Evolutionary conservation across 2,888 invertebrate species (phyloP), one percentile per base, ranked within the genome.

Genomic region (Microplitis manilae): DNA sequence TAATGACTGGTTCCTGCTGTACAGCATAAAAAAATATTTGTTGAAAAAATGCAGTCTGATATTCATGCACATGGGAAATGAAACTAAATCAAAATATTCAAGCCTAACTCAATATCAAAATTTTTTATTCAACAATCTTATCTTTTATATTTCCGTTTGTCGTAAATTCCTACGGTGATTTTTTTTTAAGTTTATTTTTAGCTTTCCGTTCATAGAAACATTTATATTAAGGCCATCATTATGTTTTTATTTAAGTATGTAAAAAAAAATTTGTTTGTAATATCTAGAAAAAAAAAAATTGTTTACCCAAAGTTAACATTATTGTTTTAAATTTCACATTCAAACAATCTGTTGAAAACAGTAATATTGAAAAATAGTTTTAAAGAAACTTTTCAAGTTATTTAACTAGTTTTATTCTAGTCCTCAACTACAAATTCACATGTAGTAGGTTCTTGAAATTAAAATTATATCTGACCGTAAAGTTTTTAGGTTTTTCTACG

Each of bases 1-100:
- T 84, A 84, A 84, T 83, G 81, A 81, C 79, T 70, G 73, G 73
- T 75, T 71, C 64, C 68, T 60, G 64, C 50, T 74, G 74, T 64
- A 60, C 77, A 65, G 74, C 76, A 68, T n/a, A 67, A 73, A 71
- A 15, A 38, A 62, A 64, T 15, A 62, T 17, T 65, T 30, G 13
- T 65, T 65, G 30, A 65, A 38, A 65, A 65, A 65, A 65, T 30
- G 65, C 65, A 65, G 38, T 50, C 50, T 30, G 65, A 30, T 65
- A 38, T 4, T 65, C 13, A 65, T 65, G 9, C 13, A 65, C 65
- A 30, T 0, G 30, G 17, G 7, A 30, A 7, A 65, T 30, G 13
- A 30, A 30, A 65, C 6, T 30, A 5, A 13, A 30, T 65, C 1
- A 65, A 65, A 65, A 65, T 50, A 50, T 50, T 50, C 50, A 50